Evolutionary conservation across 2,888 invertebrate species (phyloP), one percentile per base, ranked within the genome.

Genomic region (Acleris laterana): DNA sequence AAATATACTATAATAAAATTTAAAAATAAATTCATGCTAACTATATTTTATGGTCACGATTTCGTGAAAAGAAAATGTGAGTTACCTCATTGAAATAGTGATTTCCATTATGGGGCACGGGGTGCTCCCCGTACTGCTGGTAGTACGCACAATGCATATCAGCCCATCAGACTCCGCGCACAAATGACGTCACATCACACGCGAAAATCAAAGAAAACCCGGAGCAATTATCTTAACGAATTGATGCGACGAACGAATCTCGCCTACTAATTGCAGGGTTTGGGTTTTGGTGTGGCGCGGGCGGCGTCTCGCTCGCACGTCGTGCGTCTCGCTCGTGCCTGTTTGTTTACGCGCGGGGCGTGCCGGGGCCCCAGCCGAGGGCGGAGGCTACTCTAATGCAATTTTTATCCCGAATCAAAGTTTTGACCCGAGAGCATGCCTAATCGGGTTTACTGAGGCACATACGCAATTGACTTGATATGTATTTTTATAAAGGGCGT

Each of bases 251-350:
- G 91, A 86, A 87, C 88, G 92, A 89, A 93, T 90, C 91, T 92
- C 87, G 89, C 84, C 88, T 88, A 92, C 92, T 93, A 93, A 93
- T 93, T 93, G 93, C 83, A 88, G 93, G 92, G 89, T 92, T 85
- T 79, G 83, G 77, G 80, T 83, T 82, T 76, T 77, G 78, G 74
- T 80, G 77, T 73, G 75, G 78, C 77, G 77, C 78, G 81, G 76
- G 71, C 73, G 75, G 70, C 68, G 74, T 82, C 88, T 81, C 85
- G 63, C 84, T 89, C 84, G 76, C 80, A 71, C 84, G 62, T 65
- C 71, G 63, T 69, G 75, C 76, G 78, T 85, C 87, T 83, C 88
- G 68, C 74, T 82, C 84, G 70, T 44, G 70, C 69, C 74, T 78
- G 80, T 87, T 86, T 87, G 85, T 85, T 85, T 86, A 84, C 79